Evolutionary conservation across 2,797 vertebrate species (phyloP).

Genomic region (Crenichthys baileyi): DNA sequence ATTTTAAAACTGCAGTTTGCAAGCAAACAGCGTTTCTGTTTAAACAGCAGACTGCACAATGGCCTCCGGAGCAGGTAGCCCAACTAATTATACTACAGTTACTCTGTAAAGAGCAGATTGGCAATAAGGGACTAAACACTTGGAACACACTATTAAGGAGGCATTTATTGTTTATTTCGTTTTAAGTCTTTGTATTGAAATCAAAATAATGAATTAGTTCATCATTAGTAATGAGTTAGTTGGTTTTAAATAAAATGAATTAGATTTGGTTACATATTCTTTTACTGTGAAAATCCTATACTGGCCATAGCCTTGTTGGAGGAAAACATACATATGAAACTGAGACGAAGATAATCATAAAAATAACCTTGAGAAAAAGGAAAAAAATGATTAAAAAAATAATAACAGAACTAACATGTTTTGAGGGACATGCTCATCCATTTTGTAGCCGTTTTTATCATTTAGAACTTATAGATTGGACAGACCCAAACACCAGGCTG

Average conservation of each 20-base stretch:
- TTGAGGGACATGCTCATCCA: too few relatives aligned
- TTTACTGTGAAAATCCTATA: neutral
- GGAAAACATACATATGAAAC: neutral
- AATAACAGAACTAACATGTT: neutral
- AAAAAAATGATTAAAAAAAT: neutral
- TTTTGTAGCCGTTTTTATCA: too few relatives aligned
- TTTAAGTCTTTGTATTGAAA: neutral
- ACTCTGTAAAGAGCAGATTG: neutral
- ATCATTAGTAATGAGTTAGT: too few relatives aligned
- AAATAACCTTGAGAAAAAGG: neutral
- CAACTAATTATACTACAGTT: neutral
- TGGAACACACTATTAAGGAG: neutral
- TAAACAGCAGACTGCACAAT: too few relatives aligned
- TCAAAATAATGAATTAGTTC: neutral
- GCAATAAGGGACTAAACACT: neutral
- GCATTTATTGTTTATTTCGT: neutral
- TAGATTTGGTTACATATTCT: neutral
- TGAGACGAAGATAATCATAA: neutral
- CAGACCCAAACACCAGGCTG: neutral
- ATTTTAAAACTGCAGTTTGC: too few relatives aligned
- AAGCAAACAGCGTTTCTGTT: too few relatives aligned
- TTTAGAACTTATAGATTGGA: neutral
- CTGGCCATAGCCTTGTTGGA: neutral
- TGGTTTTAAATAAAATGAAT: neutral
- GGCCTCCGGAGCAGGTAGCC: neutral